Percentiles rank a stretch among this genome's conserved stretches.
Conservation (phyloP, 1,140 invertebrate genomes). For the Brachionus sp. region DNA sequence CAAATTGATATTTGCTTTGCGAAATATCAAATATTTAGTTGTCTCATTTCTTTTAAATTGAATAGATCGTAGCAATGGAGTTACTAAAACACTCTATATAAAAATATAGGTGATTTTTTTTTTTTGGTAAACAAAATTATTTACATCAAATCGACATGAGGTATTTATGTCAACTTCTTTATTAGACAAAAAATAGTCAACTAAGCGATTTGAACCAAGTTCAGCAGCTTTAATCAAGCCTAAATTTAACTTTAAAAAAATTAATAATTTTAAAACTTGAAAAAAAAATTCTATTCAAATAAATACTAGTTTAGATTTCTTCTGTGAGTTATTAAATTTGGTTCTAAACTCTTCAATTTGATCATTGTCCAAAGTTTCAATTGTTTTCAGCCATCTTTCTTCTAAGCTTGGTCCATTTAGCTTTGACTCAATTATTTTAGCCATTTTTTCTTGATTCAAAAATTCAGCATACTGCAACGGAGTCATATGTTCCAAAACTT, state of each 20-base stretch:
- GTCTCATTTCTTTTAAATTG: conserved; percentile 5
- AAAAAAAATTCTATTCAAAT: not conserved
- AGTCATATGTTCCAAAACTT: not conserved
- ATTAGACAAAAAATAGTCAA: conserved; percentile 18
- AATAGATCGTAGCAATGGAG: conserved; percentile 19
- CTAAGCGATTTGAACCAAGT: conserved; percentile 27
- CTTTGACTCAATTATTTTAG: not conserved
- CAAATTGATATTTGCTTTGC: conserved; percentile 19
- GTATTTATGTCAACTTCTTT: conserved; percentile 25
- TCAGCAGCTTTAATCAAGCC: conserved; percentile 31
- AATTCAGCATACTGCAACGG: not conserved
- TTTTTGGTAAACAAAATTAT: not conserved
- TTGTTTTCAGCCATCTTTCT: conserved; percentile 1
- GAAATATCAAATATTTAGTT: conserved; percentile 39
- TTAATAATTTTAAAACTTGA: not conserved
- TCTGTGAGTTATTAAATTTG: not conserved
- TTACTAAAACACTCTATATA: not conserved
- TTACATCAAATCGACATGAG: not conserved
- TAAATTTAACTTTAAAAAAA: conserved; percentile 21
- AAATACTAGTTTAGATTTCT: not conserved
- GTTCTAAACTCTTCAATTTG: conserved; percentile 30
- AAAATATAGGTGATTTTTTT: not conserved
- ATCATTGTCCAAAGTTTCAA: not conserved
- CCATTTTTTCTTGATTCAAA: not conserved
- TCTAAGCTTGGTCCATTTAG: not conserved